Base-by-base conservation (phyloP, 2,113 vertebrate species). In the Xiphophorus maculatus region DNA sequence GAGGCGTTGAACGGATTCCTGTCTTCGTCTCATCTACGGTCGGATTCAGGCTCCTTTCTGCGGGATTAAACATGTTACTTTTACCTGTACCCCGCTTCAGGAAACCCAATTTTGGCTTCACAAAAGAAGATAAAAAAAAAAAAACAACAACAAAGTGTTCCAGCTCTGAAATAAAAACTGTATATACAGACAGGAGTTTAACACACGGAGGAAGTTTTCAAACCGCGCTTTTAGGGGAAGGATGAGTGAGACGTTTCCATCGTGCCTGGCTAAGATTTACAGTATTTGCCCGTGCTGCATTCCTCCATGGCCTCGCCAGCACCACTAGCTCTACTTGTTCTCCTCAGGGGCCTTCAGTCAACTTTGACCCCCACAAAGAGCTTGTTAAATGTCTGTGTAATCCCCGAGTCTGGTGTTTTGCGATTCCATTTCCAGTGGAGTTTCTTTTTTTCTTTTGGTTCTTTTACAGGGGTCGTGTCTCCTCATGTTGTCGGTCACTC, bases 301-400 rank as follows among this genome's bases (percentile, higher is more conserved):
- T 89, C 82, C 71, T 83, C 68, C 75, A 19, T 19, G 15, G 44
- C 44, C 44, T 19, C 25, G 2, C 25, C 51, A 60, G 79, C 71
- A 51, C 69, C 78, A 17, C 74, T 65, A 70, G 40, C 70, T 63
- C 67, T 29, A 79, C 74, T 40, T 71, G 66, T 66, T 51, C 83
- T 62, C 28, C 83, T 82, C 74, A 75, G 90, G 89, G 87, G 72
- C 84, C 85, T 84, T 70, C 66, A 5, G 81, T 92, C 84, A 92
- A 88, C 91, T 92, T 90, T 91, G 91, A 91, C 85, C 89, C 62
- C 64, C 77, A 82, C 66, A 74, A 87, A 93, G 89, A 87, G 89
- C 91, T 90, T 88, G 83, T 88, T 91, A 91, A 91, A 92, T 90
- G 88, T 87, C 85, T 90, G 90, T 80, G 78, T 87, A 92, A 91